A percentile compares a stretch with the other conserved stretches of the same genome.
Evolutionary conservation across 2,113 vertebrate genomes (phyloP).

Genomic region (Fukomys damarensis): DNA sequence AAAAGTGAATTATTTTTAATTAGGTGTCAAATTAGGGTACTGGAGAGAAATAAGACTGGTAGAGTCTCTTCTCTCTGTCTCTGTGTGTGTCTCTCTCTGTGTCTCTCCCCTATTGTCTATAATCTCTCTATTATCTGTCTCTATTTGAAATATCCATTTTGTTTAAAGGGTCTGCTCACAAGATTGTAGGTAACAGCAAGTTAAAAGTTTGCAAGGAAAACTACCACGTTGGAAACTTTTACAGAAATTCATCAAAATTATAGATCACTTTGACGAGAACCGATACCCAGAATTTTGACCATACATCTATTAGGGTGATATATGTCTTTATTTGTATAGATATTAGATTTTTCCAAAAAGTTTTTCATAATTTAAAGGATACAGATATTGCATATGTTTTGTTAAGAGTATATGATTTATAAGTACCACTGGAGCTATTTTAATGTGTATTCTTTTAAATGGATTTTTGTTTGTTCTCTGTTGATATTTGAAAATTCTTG

Average conservation of each 20-base stretch:
- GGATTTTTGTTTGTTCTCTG: neutral
- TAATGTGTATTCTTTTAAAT: neutral
- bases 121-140: neutral
- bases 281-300: neutral
- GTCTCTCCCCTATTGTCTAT: neutral
- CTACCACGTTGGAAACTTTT: neutral
- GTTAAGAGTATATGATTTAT: neutral
- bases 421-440: neutral
- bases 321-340: neutral
- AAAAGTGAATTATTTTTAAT: neutral
- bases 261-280: neutral
- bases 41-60: neutral
- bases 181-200: neutral
- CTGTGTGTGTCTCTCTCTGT: neutral
- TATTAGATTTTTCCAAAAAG: neutral
- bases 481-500: neutral
- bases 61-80: neutral
- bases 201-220: neutral
- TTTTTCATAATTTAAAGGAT: neutral
- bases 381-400: neutral
- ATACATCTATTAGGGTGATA: neutral
- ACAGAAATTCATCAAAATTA: neutral
- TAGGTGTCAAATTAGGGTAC: neutral
- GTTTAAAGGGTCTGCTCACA: neutral
- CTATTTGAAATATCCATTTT: neutral